These are phyloP conservation scores for Scelioninae gen. 2 DNA, from an alignment of 2,888 invertebrate genomes.

Conservation along the genomic window DNA sequence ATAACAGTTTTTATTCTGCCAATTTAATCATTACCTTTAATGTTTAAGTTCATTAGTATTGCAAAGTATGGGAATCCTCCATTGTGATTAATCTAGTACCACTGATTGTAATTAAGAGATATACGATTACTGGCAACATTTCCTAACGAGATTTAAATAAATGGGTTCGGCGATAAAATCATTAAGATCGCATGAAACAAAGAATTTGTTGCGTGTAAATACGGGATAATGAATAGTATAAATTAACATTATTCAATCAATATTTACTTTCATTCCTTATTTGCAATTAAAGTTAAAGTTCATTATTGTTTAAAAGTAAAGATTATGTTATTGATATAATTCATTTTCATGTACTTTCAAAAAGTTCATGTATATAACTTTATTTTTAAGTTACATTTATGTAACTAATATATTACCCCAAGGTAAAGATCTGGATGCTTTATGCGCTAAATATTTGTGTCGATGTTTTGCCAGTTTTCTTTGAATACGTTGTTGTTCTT, in stretches of 20 bases:
- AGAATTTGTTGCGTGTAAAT: no score
- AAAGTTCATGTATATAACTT: no score
- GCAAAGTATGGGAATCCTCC: slow-evolving; percentile 15
- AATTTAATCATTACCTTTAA: slow-evolving; percentile 34
- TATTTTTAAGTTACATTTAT: no score
- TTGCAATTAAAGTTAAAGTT: no score
- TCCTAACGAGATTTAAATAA: slow-evolving; percentile 23
- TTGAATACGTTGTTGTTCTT: slow-evolving; percentile 85
- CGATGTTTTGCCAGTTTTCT: slow-evolving; percentile 90
- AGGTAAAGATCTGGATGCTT: slow-evolving; percentile 84
- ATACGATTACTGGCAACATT: slow-evolving; percentile 22
- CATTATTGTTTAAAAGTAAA: no score
- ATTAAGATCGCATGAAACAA: no score
- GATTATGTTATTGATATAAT: no score
- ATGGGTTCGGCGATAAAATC: no score
- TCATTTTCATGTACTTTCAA: no score
- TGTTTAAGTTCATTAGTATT: slow-evolving; percentile 19
- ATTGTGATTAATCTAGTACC: slow-evolving; percentile 18
- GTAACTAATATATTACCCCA: slow-evolving; percentile 87
- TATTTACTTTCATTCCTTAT: no score
- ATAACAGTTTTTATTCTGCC: background rate
- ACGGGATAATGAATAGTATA: no score
- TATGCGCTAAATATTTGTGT: slow-evolving; percentile 86
- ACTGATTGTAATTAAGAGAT: slow-evolving; percentile 10
- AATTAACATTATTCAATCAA: no score